Conservation (phyloP, 2,797 vertebrate species). For the Acropternis orthonyx region DNA sequence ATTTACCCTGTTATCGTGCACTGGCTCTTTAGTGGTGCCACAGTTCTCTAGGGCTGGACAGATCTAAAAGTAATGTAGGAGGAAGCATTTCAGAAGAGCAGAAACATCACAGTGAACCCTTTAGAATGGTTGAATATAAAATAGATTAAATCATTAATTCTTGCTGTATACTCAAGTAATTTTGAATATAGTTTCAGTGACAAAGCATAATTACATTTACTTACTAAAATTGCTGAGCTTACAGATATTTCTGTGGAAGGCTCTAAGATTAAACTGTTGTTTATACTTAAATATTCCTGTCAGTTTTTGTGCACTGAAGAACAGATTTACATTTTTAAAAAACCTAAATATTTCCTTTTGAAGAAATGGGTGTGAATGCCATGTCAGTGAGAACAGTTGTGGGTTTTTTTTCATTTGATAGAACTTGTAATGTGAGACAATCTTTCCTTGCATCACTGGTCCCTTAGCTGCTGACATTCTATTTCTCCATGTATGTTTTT, state of each 20-base stretch:
- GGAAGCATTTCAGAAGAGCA: not conserved
- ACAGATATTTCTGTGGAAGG: not conserved
- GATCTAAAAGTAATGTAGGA: not conserved
- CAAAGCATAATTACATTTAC: not conserved
- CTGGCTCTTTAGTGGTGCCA: not conserved
- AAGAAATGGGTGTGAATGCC: not conserved
- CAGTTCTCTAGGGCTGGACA: not conserved
- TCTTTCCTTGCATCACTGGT: not conserved
- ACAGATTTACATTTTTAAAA: not conserved
- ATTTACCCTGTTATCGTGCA: fast-evolving
- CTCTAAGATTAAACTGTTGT: not conserved
- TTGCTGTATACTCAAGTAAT: no score
- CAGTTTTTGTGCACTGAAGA: not conserved
- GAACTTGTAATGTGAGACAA: not conserved
- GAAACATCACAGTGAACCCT: not conserved
- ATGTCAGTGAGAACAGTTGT: not conserved
- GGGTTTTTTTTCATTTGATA: not conserved
- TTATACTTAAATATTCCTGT: not conserved
- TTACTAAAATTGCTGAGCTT: not conserved
- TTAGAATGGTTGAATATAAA: not conserved
- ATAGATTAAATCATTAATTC: no score
- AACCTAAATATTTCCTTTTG: not conserved
- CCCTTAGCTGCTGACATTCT: not conserved
- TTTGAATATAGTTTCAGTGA: not conserved
- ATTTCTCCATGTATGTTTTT: not conserved